A percentile compares a stretch with the other conserved stretches of the same genome.
Evolutionary conservation across 2,113 vertebrate species (phyloP).

Genomic region (Syngnathus typhle): DNA sequence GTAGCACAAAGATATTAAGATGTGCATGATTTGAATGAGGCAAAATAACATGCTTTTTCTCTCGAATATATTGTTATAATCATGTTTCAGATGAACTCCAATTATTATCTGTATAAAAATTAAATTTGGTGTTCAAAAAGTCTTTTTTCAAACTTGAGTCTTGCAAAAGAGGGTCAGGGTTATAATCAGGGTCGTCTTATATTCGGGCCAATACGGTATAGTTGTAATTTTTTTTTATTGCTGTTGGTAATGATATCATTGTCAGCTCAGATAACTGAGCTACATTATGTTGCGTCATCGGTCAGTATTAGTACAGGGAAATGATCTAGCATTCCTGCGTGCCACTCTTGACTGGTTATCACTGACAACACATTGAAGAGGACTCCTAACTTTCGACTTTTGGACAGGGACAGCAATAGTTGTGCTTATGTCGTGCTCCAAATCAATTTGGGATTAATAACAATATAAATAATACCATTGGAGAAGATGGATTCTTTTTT

Average conservation of each 20-base stretch:
- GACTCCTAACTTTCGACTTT: not conserved
- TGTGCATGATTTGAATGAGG: too few relatives aligned
- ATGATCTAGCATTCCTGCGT: conserved; percentile 29
- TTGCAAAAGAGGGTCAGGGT: too few relatives aligned
- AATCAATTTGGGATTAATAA: conserved; percentile 6
- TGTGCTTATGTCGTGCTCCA: not conserved
- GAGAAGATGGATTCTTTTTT: conserved; percentile 31
- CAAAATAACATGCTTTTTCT: too few relatives aligned
- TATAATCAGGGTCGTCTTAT: too few relatives aligned
- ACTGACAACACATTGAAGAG: not conserved
- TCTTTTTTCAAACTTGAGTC: too few relatives aligned
- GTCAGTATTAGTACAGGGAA: conserved; percentile 48
- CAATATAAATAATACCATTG: not conserved
- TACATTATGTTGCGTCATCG: not conserved
- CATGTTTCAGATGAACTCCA: too few relatives aligned
- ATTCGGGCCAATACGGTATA: too few relatives aligned
- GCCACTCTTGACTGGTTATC: not conserved
- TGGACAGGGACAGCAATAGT: not conserved
- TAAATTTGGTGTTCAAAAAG: too few relatives aligned
- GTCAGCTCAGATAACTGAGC: not conserved
- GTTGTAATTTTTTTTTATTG: too few relatives aligned
- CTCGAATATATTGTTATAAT: too few relatives aligned
- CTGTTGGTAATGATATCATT: not conserved
- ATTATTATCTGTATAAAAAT: too few relatives aligned
- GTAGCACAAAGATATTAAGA: too few relatives aligned